A percentile compares a stretch with the other conserved stretches of the same genome.
phyloP scores from a whole-genome alignment of 2,113 vertebrate species.

The Hystrix brachyura region DNA sequence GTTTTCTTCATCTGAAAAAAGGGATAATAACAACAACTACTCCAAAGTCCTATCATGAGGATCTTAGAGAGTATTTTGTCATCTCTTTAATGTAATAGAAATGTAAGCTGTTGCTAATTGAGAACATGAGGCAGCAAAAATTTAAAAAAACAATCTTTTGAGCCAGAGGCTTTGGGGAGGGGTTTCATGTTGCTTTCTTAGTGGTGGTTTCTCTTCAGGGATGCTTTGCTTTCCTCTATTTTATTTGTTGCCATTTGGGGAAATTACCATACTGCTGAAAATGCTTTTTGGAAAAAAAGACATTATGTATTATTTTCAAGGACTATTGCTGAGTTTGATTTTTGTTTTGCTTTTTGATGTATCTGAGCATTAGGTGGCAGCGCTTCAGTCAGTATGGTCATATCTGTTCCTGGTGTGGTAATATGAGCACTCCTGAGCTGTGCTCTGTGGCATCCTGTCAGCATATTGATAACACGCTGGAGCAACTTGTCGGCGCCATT shows the following conservation, averaged over 20 bases:
- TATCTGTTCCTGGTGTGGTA: constrained; percentile 49
- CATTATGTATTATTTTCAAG: constrained; percentile 67
- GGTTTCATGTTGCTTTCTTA: not conserved
- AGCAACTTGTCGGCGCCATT: constrained; percentile 26
- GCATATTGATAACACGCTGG: not conserved
- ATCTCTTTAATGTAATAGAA: constrained; percentile 36
- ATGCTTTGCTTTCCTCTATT: constrained; percentile 43
- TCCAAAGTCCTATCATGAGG: not conserved
- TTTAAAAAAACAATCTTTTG: not conserved
- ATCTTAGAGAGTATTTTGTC: constrained; percentile 40
- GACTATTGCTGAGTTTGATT: constrained; percentile 61
- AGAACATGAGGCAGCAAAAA: not conserved
- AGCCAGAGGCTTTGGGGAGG: constrained; percentile 47
- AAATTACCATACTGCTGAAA: constrained; percentile 72
- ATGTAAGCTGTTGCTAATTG: not conserved
- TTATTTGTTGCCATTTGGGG: constrained; percentile 74
- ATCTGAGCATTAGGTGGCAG: constrained; percentile 73
- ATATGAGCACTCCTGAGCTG: not conserved
- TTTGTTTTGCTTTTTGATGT: constrained; percentile 57
- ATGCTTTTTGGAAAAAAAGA: constrained; percentile 56
- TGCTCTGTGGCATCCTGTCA: not conserved
- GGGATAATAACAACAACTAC: not conserved
- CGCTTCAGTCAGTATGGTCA: constrained; percentile 62
- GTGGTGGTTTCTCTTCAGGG: constrained; percentile 10
- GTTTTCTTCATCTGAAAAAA: constrained; percentile 48